Evolutionary conservation across 2,797 vertebrate genomes (phyloP).

Genomic region (Gymnocypris eckloni): DNA sequence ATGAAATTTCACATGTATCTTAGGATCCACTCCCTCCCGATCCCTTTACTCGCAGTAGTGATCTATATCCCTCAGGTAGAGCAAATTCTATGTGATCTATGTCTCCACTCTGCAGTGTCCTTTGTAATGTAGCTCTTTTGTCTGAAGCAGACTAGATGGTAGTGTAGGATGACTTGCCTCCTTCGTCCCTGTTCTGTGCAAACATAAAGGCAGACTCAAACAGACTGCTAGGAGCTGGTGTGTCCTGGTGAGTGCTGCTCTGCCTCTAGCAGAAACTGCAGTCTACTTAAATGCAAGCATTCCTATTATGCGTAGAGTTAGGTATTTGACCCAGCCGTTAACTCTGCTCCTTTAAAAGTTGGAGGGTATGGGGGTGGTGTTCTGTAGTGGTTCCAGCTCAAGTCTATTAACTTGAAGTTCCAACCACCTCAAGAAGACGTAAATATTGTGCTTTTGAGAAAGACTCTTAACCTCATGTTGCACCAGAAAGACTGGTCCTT

Average conservation of each 20-base stretch:
- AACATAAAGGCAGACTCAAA: constrained; percentile 26
- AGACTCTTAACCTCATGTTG: constrained; percentile 12
- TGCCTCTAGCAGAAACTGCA: constrained; percentile 14
- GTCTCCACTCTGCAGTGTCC: constrained; percentile 29
- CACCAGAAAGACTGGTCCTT: neutral
- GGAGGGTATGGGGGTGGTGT: neutral
- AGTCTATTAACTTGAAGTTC: constrained; percentile 23
- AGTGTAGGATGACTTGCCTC: neutral
- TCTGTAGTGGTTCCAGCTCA: constrained; percentile 23
- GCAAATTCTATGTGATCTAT: constrained; percentile 20
- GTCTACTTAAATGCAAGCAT: constrained; percentile 17
- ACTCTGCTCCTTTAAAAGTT: constrained; percentile 6
- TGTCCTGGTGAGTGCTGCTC: constrained; percentile 17
- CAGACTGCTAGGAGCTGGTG: constrained; percentile 33
- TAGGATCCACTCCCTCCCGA: constrained; percentile 56
- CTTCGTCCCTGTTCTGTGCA: constrained; percentile 11
- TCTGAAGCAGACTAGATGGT: constrained; percentile 29
- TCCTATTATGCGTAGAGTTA: constrained; percentile 10
- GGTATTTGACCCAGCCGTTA: neutral
- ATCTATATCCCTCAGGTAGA: constrained; percentile 23
- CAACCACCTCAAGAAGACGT: neutral
- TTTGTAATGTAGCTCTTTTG: constrained; percentile 41
- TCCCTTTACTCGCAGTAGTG: constrained; percentile 43
- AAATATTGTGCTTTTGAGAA: constrained; percentile 1
- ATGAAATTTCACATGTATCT: constrained; percentile 81